phyloP scores from a whole-genome alignment of 2,113 vertebrate species.

The Pseudolaguvia tuberculata region DNA sequence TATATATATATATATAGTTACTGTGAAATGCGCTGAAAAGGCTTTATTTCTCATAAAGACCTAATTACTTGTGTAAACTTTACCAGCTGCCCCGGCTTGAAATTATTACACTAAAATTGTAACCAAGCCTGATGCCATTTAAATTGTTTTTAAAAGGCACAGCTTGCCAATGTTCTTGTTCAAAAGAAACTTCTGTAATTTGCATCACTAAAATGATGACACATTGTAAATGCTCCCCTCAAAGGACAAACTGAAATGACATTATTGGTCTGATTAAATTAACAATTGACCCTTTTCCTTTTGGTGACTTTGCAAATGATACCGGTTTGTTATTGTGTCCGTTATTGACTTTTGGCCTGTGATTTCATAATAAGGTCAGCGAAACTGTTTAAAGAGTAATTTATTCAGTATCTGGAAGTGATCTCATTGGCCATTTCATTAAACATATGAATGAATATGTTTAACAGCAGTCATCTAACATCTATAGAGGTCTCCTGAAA shows the following conservation, averaged over 20 bases:
- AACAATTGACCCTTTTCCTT: neutral
- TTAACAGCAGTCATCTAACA: slow-evolving; percentile 27
- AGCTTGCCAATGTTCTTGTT: neutral
- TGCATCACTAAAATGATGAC: neutral
- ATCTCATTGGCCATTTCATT: slow-evolving; percentile 24
- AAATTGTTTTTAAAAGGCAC: neutral
- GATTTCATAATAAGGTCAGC: neutral
- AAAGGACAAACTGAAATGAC: neutral
- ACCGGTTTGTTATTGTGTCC: neutral
- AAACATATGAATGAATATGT: slow-evolving; percentile 45
- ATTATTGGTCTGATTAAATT: neutral
- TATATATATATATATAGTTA: too few relatives aligned
- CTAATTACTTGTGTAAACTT: slow-evolving; percentile 11
- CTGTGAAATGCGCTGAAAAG: neutral
- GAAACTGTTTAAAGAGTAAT: neutral
- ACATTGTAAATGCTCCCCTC: neutral
- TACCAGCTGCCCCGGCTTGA: neutral
- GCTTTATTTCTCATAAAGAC: neutral
- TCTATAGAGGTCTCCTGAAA: slow-evolving; percentile 44
- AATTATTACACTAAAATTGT: neutral
- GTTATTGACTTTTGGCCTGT: neutral
- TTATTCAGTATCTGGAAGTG: neutral
- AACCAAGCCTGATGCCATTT: neutral
- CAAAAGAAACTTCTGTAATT: slow-evolving; percentile 14
- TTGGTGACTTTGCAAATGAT: neutral